Evolutionary conservation across 2,113 vertebrate genomes (phyloP).

Genomic region (Himantopus leucocephalus): DNA sequence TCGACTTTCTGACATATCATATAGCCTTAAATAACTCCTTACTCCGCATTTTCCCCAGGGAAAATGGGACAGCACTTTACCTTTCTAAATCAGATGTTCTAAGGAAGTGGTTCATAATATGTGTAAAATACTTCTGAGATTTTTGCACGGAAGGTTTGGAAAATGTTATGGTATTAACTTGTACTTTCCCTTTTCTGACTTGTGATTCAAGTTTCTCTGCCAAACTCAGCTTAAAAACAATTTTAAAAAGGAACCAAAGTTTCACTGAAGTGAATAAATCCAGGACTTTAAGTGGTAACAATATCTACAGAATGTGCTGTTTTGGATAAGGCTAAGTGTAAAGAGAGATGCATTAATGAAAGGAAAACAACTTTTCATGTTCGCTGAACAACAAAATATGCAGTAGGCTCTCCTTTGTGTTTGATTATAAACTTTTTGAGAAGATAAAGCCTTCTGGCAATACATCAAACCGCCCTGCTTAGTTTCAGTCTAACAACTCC

Average conservation of each 20-base stretch:
- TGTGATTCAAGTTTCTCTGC: not conserved
- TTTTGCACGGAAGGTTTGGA: not conserved
- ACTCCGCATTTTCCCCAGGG: not conserved
- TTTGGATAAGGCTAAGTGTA: slow-evolving; percentile 47
- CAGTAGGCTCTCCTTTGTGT: slow-evolving; percentile 30
- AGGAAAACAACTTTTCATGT: slow-evolving; percentile 60
- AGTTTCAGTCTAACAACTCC: slow-evolving; percentile 57
- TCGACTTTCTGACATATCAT: not conserved
- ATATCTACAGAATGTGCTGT: slow-evolving; percentile 9
- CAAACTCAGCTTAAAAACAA: not conserved
- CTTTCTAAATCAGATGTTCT: not conserved
- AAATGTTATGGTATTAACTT: not conserved
- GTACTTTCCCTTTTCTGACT: not conserved
- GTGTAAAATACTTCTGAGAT: not conserved
- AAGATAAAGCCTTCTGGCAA: slow-evolving; percentile 68
- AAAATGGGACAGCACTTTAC: not conserved
- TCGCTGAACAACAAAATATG: slow-evolving; percentile 49
- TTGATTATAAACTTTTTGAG: slow-evolving; percentile 59
- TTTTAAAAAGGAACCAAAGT: not conserved
- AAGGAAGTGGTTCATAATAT: not conserved
- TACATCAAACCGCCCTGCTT: slow-evolving; percentile 53
- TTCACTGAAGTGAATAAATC: slow-evolving; percentile 37
- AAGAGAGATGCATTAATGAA: slow-evolving; percentile 49
- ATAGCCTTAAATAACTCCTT: not conserved
- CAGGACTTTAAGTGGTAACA: not conserved